Conservation (phyloP, 2,797 vertebrate genomes). For the Gobio occitaniae region DNA sequence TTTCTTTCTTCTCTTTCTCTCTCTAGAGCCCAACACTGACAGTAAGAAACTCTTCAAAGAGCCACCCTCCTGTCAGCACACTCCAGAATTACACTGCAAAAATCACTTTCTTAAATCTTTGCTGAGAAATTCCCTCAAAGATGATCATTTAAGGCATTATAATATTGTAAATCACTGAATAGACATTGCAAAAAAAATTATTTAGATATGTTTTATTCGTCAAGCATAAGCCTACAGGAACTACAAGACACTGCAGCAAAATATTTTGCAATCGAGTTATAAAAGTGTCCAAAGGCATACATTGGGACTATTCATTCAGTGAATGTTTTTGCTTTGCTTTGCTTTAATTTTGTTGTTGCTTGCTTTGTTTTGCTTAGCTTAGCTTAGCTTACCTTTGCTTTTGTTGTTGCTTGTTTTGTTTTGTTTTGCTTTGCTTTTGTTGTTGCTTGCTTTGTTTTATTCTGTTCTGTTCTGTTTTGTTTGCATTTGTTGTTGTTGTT, state of each 20-base stretch:
- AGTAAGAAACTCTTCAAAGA: conserved; percentile 63
- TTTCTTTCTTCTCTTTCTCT: conserved; percentile 50
- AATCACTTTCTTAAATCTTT: background rate
- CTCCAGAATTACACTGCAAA: background rate
- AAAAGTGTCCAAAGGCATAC: background rate
- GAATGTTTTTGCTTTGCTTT: background rate
- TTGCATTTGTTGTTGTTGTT: background rate
- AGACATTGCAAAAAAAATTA: background rate
- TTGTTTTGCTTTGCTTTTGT: too few relatives aligned
- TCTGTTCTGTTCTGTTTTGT: background rate
- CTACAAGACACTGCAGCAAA: background rate
- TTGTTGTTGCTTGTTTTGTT: background rate
- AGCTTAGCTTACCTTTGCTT: background rate
- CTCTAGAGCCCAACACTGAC: conserved; percentile 47
- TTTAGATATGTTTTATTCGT: background rate
- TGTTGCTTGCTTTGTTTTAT: background rate
- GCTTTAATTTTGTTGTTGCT: background rate
- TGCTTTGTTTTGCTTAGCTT: background rate
- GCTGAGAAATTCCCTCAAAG: background rate
- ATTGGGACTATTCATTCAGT: background rate
- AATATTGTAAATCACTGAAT: background rate
- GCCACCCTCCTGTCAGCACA: conserved; percentile 30
- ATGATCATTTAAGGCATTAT: background rate
- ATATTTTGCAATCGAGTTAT: background rate
- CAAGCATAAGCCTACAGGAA: background rate